Percentiles rank a stretch among this genome's conserved stretches.
These are phyloP conservation scores for Drosophila sproati DNA, from an alignment of 1,140 invertebrate species.

Conservation along the genomic window DNA sequence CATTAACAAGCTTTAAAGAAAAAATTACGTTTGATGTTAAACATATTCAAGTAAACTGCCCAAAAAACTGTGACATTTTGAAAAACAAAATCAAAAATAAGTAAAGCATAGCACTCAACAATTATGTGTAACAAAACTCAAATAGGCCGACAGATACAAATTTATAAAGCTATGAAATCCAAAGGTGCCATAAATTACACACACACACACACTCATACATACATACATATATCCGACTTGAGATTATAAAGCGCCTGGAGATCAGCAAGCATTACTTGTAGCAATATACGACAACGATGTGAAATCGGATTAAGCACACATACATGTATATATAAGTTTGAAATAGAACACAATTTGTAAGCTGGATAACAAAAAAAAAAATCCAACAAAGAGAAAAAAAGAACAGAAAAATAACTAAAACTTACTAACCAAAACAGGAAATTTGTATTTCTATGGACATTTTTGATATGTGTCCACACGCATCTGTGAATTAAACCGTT, in stretches of 20 bases:
- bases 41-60: constrained; percentile 46
- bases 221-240: constrained; percentile 36
- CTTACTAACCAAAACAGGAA: constrained; percentile 17
- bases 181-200: constrained; percentile 71
- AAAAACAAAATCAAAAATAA: constrained; percentile 15
- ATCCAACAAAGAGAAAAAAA: constrained; percentile 8
- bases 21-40: constrained; percentile 36
- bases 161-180: constrained; percentile 37
- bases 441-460: constrained; percentile 68
- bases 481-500: constrained; percentile 80
- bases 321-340: constrained; percentile 31
- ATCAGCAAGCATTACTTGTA: constrained; percentile 13
- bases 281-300: too few species aligned
- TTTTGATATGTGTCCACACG: constrained; percentile 70
- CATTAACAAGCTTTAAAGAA: constrained; percentile 13
- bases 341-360: constrained; percentile 39
- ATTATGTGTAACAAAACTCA: constrained; percentile 1
- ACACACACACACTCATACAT: constrained; percentile 36
- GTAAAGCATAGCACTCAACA: constrained; percentile 1
- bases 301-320: constrained; percentile 28
- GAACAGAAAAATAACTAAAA: constrained; percentile 30
- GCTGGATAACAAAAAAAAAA: constrained; percentile 7
- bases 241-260: constrained; percentile 47
- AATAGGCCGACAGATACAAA: constrained; percentile 5
- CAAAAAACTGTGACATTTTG: constrained; percentile 53